These are phyloP conservation scores for Meliscaeva auricollis DNA, from an alignment of 2,888 invertebrate genomes.

Conservation along the genomic window DNA sequence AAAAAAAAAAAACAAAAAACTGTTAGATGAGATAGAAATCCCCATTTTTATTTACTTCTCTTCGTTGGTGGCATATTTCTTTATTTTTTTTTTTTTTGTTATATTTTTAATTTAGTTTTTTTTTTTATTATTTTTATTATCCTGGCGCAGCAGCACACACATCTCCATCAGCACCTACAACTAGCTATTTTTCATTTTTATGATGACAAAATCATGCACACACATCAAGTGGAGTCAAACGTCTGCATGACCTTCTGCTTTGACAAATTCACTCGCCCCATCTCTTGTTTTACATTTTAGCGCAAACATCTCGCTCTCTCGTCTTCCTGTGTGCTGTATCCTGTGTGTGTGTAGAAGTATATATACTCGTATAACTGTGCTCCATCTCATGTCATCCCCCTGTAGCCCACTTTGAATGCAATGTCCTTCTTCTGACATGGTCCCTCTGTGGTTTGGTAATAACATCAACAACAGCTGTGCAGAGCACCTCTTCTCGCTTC, in stretches of 20 bases:
- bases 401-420: conserved; percentile 49
- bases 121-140: conserved; percentile 7
- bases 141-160: conserved; percentile 26
- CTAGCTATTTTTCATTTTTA: conserved; percentile 34
- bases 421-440: conserved; percentile 73
- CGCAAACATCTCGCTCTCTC: conserved; percentile 22
- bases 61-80: background rate
- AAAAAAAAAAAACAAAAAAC: background rate
- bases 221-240: conserved; percentile 76
- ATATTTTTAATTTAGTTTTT: background rate
- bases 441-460: conserved; percentile 72
- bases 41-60: conserved; percentile 38
- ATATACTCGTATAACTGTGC: background rate
- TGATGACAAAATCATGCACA: conserved; percentile 72
- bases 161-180: conserved; percentile 40
- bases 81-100: too few species aligned
- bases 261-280: conserved; percentile 68
- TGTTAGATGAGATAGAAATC: conserved; percentile 40
- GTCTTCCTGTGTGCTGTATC: background rate
- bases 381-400: background rate
- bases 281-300: conserved; percentile 68
- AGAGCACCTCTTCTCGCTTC: conserved; percentile 47
- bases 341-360: background rate
- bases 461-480: conserved; percentile 66
- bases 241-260: conserved; percentile 75